A percentile compares a stretch with the other conserved stretches of the same genome.
Conservation (phyloP, 2,888 invertebrate species). For the Synanthedon formicaeformis region DNA sequence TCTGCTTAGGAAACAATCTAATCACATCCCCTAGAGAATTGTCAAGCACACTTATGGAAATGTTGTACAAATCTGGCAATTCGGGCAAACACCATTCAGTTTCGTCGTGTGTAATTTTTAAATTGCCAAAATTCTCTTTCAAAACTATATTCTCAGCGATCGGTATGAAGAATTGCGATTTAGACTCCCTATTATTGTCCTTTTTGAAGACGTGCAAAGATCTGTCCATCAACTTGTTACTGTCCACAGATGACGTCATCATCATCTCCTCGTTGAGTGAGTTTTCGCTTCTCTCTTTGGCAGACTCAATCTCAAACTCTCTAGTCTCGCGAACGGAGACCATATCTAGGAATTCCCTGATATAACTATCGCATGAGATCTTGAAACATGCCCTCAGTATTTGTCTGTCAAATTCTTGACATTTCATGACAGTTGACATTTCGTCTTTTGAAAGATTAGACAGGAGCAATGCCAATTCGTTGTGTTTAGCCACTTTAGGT, state of each 20-base stretch:
- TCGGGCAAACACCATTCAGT: conserved; percentile 42
- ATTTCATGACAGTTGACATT: conserved; percentile 54
- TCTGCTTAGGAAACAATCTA: conserved; percentile 57
- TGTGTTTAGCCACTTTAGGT: conserved; percentile 38
- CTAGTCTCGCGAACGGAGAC: conserved; percentile 41
- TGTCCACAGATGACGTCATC: conserved; percentile 49
- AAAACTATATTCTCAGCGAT: conserved; percentile 41
- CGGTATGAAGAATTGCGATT: conserved; percentile 63
- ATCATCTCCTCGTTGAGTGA: conserved; percentile 27
- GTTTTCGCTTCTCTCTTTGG: conserved; percentile 34
- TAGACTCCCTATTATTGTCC: conserved; percentile 54
- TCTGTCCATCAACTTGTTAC: conserved; percentile 51
- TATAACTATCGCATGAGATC: conserved; percentile 58
- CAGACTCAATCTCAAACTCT: conserved; percentile 41
- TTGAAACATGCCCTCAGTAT: conserved; percentile 62
- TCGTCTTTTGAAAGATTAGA: conserved; percentile 43
- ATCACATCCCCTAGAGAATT: conserved; percentile 48
- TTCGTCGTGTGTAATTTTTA: conserved; percentile 49
- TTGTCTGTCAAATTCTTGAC: conserved; percentile 61
- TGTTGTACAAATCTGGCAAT: conserved; percentile 42
- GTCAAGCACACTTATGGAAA: conserved; percentile 37
- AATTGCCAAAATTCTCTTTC: conserved; percentile 47
- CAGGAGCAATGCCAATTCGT: conserved; percentile 37
- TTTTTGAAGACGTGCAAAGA: conserved; percentile 56
- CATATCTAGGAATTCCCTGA: conserved; percentile 44